Evolutionary conservation across 2,113 vertebrate genomes (phyloP), one percentile per base, ranked within the genome.

Genomic region (Falcunculus frontatus): DNA sequence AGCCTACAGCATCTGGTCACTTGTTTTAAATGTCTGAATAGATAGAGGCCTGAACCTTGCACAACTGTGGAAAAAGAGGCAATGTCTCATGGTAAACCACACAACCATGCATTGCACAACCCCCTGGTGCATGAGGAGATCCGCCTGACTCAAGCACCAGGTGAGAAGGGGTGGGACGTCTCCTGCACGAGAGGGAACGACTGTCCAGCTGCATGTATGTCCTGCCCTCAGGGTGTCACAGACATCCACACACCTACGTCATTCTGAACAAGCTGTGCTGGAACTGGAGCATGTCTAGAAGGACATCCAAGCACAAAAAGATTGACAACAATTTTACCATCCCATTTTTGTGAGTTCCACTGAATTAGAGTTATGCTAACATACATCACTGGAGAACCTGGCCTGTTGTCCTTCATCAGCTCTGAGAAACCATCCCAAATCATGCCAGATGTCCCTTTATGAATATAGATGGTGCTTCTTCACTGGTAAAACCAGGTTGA

Each of bases 1-100:
- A 76, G 95, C 42, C 84, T 89, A 49, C 49, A 87, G 95, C 97
- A 98, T 96, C 97, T 97, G 97, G 97, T 77, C 87, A 87, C 94
- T 97, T 84, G 95, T 86, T 96, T 97, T 96, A 97, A 93, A 96
- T 97, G 83, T 94, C 90, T 95, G 92, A 95, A 90, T 21, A 96
- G 89, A 96, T 85, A 94, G 82, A 95, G 90, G 88, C 64, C 81
- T 55, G 74, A 93, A 87, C 88, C 72, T 87, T 96, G 94, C 91
- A 88, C 88, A 95, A 93, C 80, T 74, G 63, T 77, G 87, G 86
- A 96, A 91, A 95, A 95, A 94, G 42, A 96, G 95, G 84, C 44
- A 64, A 67, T 49, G 60, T 57, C 90, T 93, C 68, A 29, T 11
- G 68, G 65, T 5, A 75, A 85, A 78, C 42, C 8, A 6, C 86